Conservation (phyloP, 92 coral and sea anemone species). For the Siderastrea siderea region DNA sequence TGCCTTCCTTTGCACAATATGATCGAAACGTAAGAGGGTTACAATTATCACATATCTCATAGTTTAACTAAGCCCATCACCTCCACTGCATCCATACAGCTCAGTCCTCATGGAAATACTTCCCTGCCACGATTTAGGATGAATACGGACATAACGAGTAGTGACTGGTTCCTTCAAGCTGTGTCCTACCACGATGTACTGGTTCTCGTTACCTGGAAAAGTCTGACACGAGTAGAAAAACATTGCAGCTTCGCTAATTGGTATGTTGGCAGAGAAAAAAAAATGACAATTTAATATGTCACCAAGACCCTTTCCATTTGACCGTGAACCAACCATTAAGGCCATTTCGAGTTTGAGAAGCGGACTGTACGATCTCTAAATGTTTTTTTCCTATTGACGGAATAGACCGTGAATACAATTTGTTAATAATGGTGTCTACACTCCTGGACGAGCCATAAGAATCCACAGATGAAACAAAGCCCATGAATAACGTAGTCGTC, state of each 20-base stretch:
- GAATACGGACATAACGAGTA: constrained; percentile 1
- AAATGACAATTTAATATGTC: too few relatives aligned
- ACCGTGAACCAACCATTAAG: too few relatives aligned
- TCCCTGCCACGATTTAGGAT: not conserved
- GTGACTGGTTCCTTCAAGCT: not conserved
- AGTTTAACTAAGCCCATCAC: not conserved
- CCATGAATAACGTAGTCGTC: too few relatives aligned
- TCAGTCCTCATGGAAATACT: not conserved
- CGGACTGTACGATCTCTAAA: too few relatives aligned
- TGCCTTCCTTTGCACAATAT: not conserved
- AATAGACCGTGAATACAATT: too few relatives aligned
- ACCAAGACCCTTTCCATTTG: too few relatives aligned
- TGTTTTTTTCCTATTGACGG: too few relatives aligned
- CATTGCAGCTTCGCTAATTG: not conserved
- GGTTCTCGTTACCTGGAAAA: not conserved
- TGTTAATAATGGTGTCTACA: too few relatives aligned
- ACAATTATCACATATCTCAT: not conserved
- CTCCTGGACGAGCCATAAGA: too few relatives aligned
- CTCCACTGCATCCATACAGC: not conserved
- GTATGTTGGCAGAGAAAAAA: too few relatives aligned
- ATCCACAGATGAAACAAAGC: too few relatives aligned
- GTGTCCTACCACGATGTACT: not conserved
- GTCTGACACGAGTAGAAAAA: not conserved
- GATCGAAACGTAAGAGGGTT: not conserved
- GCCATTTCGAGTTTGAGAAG: too few relatives aligned